A percentile compares a stretch with the other conserved stretches of the same genome.
phyloP scores from a whole-genome alignment of 2,113 vertebrate genomes.

The Solenodon paradoxus region DNA sequence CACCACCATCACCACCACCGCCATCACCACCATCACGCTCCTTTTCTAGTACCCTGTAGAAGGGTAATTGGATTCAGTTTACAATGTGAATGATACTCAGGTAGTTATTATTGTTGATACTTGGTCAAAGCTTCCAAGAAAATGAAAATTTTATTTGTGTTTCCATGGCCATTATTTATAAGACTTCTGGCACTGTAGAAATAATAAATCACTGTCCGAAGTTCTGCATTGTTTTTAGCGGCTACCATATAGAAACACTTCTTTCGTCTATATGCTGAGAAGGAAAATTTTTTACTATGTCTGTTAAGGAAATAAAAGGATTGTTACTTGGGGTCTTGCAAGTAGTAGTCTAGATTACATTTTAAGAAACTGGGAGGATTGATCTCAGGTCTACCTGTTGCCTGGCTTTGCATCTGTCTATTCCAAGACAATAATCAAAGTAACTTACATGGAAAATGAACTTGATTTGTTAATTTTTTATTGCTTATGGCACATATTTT shows the following conservation, averaged over 20 bases:
- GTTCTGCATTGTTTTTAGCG: background rate
- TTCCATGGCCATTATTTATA: constrained; percentile 8
- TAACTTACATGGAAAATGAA: background rate
- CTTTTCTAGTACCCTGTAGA: background rate
- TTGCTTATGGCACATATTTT: background rate
- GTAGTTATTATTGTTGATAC: background rate
- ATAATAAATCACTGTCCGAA: constrained; percentile 27
- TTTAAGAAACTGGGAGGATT: background rate
- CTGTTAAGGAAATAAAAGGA: background rate
- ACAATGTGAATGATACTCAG: background rate
- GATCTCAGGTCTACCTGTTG: background rate
- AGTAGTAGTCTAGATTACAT: background rate
- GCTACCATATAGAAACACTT: background rate
- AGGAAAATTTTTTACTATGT: background rate
- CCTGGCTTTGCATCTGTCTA: background rate
- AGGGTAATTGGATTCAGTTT: background rate
- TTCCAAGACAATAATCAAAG: background rate
- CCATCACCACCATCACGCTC: background rate
- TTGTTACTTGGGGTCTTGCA: accelerated
- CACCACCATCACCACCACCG: background rate
- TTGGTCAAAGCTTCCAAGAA: constrained; percentile 54
- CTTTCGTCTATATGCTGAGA: background rate
- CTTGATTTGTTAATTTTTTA: background rate
- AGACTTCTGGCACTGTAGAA: background rate
- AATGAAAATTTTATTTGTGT: constrained; percentile 45